A percentile compares a stretch with the other conserved stretches of the same genome.
Evolutionary conservation across 2,888 invertebrate species (phyloP).

Genomic region (Adineta ricciae): DNA sequence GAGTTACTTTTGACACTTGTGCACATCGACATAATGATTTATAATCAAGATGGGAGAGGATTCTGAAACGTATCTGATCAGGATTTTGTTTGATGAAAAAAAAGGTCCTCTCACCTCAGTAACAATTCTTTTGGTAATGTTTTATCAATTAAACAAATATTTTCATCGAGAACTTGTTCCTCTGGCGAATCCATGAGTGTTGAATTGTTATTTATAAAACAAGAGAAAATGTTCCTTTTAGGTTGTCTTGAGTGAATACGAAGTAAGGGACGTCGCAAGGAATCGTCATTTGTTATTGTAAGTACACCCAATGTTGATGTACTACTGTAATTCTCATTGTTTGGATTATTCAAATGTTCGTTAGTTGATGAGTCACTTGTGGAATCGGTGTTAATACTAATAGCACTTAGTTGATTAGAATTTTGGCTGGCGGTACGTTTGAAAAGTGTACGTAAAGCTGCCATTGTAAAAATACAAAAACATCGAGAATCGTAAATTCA

Average conservation of each 20-base stretch:
- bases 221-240: background rate
- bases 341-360: background rate
- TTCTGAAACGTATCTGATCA: too few species aligned
- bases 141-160: slow-evolving; percentile 77
- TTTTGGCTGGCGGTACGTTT: background rate
- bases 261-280: background rate
- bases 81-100: too few species aligned
- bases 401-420: background rate
- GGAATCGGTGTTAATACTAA: background rate
- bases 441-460: background rate
- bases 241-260: background rate
- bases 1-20: slow-evolving; percentile 56
- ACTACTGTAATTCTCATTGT: background rate
- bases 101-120: slow-evolving; percentile 49
- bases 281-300: background rate
- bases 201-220: background rate
- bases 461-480: background rate
- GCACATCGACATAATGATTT: slow-evolving; percentile 88
- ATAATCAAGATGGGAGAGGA: slow-evolving; percentile 78
- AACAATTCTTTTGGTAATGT: slow-evolving; percentile 91
- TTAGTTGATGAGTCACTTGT: background rate
- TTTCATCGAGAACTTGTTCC: slow-evolving; percentile 54
- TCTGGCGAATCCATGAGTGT: background rate
- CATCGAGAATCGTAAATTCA: background rate
- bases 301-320: background rate